Evolutionary conservation across 2,888 invertebrate species (phyloP).

Genomic region (Dryobota labecula): DNA sequence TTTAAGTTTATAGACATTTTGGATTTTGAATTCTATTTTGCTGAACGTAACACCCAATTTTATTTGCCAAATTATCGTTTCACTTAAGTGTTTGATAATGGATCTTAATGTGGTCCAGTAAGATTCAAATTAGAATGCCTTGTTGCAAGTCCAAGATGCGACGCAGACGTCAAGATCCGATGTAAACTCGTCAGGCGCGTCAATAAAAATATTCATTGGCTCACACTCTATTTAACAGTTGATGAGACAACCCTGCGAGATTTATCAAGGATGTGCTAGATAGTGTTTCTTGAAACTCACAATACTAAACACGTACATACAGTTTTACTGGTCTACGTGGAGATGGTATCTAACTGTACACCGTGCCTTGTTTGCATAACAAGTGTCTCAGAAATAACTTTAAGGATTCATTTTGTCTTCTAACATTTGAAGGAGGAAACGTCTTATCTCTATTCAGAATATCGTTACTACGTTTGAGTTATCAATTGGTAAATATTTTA

Average conservation of each 20-base stretch:
- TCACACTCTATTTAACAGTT: conserved; percentile 89
- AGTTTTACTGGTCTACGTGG: conserved; percentile 61
- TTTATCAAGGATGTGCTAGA: conserved; percentile 77
- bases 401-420: conserved; percentile 31
- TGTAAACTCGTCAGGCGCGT: conserved; percentile 84
- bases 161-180: conserved; percentile 71
- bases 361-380: conserved; percentile 61
- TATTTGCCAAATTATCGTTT: conserved; percentile 37
- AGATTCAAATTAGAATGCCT: conserved; percentile 66
- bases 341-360: conserved; percentile 61
- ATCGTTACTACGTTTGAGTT: conserved; percentile 31
- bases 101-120: conserved; percentile 64
- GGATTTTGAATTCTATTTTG: conserved; percentile 69
- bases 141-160: conserved; percentile 59
- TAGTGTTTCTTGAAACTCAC: conserved; percentile 60
- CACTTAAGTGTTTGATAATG: conserved; percentile 51
- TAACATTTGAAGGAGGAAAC: conserved; percentile 50
- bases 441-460: conserved; percentile 38
- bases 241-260: conserved; percentile 82
- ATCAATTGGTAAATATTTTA: conserved; percentile 29
- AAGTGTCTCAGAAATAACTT: conserved; percentile 45
- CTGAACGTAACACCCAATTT: conserved; percentile 63
- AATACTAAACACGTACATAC: conserved; percentile 54
- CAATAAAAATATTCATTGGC: conserved; percentile 90
- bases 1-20: conserved; percentile 26